Evolutionary conservation across 1,140 invertebrate genomes (phyloP), one percentile per base, ranked within the genome.

Genomic region (Physella acuta): DNA sequence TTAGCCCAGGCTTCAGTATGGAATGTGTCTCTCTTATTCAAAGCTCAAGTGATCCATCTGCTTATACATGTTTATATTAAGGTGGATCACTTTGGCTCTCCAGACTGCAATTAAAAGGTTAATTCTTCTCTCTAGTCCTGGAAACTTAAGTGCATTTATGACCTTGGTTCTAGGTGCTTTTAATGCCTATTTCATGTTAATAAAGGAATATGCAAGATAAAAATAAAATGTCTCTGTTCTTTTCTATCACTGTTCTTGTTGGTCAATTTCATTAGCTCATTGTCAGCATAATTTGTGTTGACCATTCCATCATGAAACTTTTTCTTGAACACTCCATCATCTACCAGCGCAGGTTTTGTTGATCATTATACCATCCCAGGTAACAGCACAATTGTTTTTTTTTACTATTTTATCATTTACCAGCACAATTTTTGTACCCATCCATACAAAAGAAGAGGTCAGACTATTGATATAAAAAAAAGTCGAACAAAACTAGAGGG

Each of bases 121-220:
- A n/a, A n/a, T n/a, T n/a, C n/a, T n/a, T n/a, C n/a, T 44, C 52
- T 73, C 65, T 64, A 70, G 49, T 68, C 58, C 39, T 73, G 59
- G 55, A 63, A 55, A 61, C 37, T 34, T 56, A 63, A 73, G 72
- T 73, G 72, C 72, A 73, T 73, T 73, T 71, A 71, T 73, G 65
- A 71, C 59, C 62, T 68, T 69, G 68, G 66, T 66, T 68, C 65
- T 73, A 73, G 72, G 72, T 73, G 72, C 72, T 73, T 70, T 33
- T 60, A 55, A 60, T 60, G 58, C 31, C 58, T 68, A 73, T 55
- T 64, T 61, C 68, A 68, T 71, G 69, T 73, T 71, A 73, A 73
- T 73, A 73, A 73, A 73, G 66, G 68, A 71, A 73, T 73, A 73
- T 73, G 72, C 72, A 73, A 73, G 72, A 71, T 61, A 36, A 59